Conservation (phyloP, 2,113 vertebrate species). For the Periophthalmodon schlosseri region DNA sequence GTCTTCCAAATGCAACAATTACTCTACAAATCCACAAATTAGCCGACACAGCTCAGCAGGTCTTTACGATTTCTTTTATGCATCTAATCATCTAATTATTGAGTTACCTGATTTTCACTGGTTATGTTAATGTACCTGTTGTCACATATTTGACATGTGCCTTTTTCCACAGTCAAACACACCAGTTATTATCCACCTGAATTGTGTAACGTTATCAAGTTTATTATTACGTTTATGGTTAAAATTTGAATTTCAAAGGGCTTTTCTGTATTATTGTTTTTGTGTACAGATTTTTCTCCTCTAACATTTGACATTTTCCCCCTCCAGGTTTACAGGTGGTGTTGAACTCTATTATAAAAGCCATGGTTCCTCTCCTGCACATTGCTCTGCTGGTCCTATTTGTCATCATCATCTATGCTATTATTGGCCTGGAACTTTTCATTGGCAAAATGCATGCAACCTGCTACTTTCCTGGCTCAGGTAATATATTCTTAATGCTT, state of each 20-base stretch:
- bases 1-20: too few species aligned
- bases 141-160: too few species aligned
- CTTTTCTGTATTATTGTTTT: background rate
- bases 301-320: slow-evolving; percentile 37
- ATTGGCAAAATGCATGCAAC: slow-evolving; percentile 99
- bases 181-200: too few species aligned
- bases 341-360: slow-evolving; percentile 99
- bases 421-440: slow-evolving; percentile 99
- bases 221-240: background rate
- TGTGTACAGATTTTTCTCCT: background rate
- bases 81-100: too few species aligned
- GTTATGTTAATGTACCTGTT: too few species aligned
- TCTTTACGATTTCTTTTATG: too few species aligned
- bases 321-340: slow-evolving; percentile 98
- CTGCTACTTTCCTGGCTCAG: slow-evolving; percentile 86
- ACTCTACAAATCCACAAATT: too few species aligned
- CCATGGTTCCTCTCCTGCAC: slow-evolving; percentile 99
- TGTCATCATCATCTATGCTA: slow-evolving; percentile 99
- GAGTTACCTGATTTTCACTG: too few species aligned
- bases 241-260: background rate
- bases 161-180: too few species aligned
- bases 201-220: background rate
- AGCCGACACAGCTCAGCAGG: too few species aligned
- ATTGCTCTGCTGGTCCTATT: slow-evolving; percentile 99
- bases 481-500: slow-evolving; percentile 66